Conservation (phyloP, 1,140 invertebrate species). For the Macrosteles quadrilineatus region DNA sequence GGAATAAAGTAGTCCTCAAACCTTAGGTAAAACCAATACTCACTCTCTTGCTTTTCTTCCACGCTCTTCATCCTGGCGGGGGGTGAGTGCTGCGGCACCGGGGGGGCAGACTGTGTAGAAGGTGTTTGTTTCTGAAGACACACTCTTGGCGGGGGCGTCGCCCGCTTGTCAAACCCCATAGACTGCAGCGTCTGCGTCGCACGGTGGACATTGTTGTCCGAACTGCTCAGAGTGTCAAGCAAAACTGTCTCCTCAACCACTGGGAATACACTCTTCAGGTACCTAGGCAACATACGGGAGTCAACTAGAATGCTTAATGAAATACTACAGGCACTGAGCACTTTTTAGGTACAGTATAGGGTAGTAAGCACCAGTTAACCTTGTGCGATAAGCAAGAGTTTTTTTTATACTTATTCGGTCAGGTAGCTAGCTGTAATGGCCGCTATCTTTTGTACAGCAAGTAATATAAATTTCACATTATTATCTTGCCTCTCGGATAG, state of each 20-base stretch:
- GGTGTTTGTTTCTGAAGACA: conserved; percentile 44
- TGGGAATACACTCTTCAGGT: conserved; percentile 89
- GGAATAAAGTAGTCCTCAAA: too few species aligned
- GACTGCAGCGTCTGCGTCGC: conserved; percentile 75
- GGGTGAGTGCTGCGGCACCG: conserved; percentile 55
- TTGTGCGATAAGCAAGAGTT: too few species aligned
- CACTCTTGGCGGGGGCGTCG: conserved; percentile 51
- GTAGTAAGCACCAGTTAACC: too few species aligned
- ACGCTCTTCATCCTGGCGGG: conserved; percentile 63
- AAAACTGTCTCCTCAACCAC: conserved; percentile 87
- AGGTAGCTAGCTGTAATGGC: too few species aligned
- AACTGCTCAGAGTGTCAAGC: conserved; percentile 77
- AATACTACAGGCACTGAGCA: too few species aligned
- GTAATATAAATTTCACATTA: too few species aligned
- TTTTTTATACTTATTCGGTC: too few species aligned
- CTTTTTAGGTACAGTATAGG: too few species aligned
- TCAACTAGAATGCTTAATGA: too few species aligned
- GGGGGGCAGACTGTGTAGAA: conserved; percentile 48
- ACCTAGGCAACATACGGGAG: conserved; percentile 58
- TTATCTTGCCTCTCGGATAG: too few species aligned
- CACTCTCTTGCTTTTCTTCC: conserved; percentile 75
- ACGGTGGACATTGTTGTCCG: conserved; percentile 86
- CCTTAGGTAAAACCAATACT: conserved; percentile 44
- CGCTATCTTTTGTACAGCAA: too few species aligned
- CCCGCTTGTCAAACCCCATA: conserved; percentile 80